A percentile compares a stretch with the other conserved stretches of the same genome.
Conservation (phyloP, 2,797 vertebrate genomes). For the Squalus acanthias region DNA sequence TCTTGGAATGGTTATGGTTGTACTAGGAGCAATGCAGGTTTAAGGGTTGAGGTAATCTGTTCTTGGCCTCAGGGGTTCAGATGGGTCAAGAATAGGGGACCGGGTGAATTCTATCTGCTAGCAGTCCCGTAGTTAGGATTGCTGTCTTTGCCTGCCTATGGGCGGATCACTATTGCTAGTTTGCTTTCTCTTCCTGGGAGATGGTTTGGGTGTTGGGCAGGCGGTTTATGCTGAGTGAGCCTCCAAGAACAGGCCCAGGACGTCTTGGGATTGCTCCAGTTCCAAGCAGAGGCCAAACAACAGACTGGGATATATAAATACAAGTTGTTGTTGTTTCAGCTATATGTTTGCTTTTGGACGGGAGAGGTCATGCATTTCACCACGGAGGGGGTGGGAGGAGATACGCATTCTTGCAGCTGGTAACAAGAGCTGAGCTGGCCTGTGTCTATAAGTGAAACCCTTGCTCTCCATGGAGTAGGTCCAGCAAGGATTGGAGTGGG, state of each 20-base stretch:
- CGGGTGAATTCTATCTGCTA: background rate
- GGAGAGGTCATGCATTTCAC: background rate
- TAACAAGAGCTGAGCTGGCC: background rate
- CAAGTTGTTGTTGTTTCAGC: background rate
- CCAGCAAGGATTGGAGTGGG: background rate
- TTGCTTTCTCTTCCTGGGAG: background rate
- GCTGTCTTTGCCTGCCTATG: background rate
- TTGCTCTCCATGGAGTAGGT: background rate
- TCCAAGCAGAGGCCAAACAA: background rate
- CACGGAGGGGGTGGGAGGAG: background rate
- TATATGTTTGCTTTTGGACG: no score
- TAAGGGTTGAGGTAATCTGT: background rate
- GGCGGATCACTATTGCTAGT: background rate
- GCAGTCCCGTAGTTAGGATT: background rate
- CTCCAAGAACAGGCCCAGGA: background rate
- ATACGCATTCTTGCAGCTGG: background rate
- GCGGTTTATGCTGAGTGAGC: background rate
- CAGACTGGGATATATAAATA: background rate
- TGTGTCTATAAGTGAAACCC: no score
- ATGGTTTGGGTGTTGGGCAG: background rate
- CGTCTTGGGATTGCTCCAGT: background rate
- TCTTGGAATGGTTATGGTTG: background rate
- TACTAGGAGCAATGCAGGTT: background rate
- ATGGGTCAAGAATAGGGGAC: no score
- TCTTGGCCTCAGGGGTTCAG: background rate